Evolutionary conservation across 2,113 vertebrate species (phyloP).

Genomic region (Eira barbara): DNA sequence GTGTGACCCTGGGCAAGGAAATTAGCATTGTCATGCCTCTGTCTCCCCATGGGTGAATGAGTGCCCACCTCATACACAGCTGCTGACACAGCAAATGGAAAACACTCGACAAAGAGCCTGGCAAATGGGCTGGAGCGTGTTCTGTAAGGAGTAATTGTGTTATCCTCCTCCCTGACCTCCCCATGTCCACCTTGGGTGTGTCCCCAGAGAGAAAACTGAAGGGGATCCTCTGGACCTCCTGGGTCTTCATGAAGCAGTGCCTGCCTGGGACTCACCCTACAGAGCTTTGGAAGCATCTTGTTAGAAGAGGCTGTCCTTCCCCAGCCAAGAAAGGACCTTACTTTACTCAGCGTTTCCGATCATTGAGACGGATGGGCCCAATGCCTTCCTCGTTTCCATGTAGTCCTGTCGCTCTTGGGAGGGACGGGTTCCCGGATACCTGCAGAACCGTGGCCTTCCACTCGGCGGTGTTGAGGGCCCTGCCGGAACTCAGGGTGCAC

Average conservation of each 20-base stretch:
- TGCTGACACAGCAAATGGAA: neutral
- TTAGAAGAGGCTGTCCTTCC: neutral
- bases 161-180: neutral
- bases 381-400: rapidly evolving
- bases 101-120: neutral
- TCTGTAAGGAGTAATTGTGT: neutral
- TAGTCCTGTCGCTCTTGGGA: neutral
- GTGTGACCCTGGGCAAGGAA: neutral
- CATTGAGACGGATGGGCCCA: neutral
- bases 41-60: neutral
- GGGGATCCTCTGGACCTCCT: neutral
- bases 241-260: rapidly evolving
- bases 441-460: rapidly evolving
- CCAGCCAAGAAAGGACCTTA: neutral
- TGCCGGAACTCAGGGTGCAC: rapidly evolving
- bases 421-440: rapidly evolving
- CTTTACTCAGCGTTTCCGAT: neutral
- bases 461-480: neutral
- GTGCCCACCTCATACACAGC: neutral
- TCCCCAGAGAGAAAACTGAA: neutral
- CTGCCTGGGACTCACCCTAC: neutral
- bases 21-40: neutral
- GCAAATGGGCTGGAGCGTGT: neutral
- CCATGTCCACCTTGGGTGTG: rapidly evolving
- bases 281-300: neutral